Percentiles rank a stretch among this genome's conserved stretches.
These are phyloP conservation scores for Rhagonycha fulva DNA, from an alignment of 2,888 invertebrate genomes.

Conservation along the genomic window DNA sequence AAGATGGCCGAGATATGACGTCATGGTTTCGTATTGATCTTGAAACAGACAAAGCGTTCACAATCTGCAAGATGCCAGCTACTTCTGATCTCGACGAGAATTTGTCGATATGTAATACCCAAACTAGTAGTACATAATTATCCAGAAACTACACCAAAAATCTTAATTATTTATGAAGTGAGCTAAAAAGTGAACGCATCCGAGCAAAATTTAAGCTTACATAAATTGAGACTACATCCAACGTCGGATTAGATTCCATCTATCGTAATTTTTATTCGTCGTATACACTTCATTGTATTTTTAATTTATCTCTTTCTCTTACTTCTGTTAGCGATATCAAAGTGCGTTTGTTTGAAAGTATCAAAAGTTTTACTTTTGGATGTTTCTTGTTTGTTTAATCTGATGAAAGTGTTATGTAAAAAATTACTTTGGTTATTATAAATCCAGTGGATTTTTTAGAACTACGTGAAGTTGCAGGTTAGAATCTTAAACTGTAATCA, in stretches of 20 bases:
- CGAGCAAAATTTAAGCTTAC: not conserved
- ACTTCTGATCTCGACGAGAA: conserved; percentile 23
- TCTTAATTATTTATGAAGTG: not conserved
- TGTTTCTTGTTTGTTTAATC: not conserved
- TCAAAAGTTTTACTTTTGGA: not conserved
- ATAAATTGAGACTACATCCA: not conserved
- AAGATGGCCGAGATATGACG: conserved; percentile 59
- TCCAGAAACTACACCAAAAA: not conserved
- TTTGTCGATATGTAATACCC: conserved; percentile 1
- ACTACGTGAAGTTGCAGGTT: no score
- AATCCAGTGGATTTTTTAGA: no score
- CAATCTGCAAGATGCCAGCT: conserved; percentile 35
- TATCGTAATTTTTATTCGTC: not conserved
- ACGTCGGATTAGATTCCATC: not conserved
- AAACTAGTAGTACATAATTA: not conserved
- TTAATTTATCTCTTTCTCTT: not conserved
- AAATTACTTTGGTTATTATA: no score
- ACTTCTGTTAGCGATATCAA: not conserved
- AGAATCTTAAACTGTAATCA: no score
- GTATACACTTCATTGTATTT: not conserved
- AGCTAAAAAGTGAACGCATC: not conserved
- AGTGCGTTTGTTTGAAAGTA: not conserved
- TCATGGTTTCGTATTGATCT: conserved; percentile 56
- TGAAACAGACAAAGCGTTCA: conserved; percentile 49
- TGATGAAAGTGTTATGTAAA: not conserved